Evolutionary conservation across 2,113 vertebrate genomes (phyloP), one percentile per base, ranked within the genome.

Genomic region (Lophura nycthemera): DNA sequence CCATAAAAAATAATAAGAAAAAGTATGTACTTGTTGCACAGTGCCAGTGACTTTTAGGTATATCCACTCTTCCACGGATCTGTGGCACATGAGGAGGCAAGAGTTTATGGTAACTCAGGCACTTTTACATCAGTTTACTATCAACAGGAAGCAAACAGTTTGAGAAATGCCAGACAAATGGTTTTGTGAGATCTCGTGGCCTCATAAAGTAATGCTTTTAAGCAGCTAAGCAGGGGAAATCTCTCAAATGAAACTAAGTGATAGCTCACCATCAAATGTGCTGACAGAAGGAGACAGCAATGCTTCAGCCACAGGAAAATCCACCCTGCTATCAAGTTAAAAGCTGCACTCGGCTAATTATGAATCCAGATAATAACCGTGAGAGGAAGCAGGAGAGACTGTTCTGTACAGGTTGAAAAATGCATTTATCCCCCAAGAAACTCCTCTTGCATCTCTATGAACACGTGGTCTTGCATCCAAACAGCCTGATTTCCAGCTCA

Each of bases 121-220:
- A n/a, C 80, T 92, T 96, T 96, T 92, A 88, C 88, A 72, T 94
- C 1, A 0, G 78, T 94, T 96, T 92, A 74, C 79, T 86, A 86
- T 92, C 90, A 91, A 90, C 69, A 95, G 89, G 91, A 96, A 96
- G 76, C 71, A 92, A 95, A 86, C 59, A 89, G 92, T 84, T 96
- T 90, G 94, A 94, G 95, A 91, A 95, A 94, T 56, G 52, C 78
- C 92, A 95, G 93, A 95, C 69, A 90, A 97, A 94, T 47, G 54
- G 93, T 79, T 90, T 74, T 34, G 43, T 88, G 88, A 88, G 84
- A 95, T 77, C 83, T 77, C 42, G 24, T 87, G 95, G 96, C 67
- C 93, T 91, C 82, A 69, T 72, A 17, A 92, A 91, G 84, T 77
- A 93, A 93, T 72, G 94, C 95, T 96, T 96, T 93, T 77, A 96